Conservation (phyloP, 2,797 vertebrate genomes). For the Lagodon rhomboides region DNA sequence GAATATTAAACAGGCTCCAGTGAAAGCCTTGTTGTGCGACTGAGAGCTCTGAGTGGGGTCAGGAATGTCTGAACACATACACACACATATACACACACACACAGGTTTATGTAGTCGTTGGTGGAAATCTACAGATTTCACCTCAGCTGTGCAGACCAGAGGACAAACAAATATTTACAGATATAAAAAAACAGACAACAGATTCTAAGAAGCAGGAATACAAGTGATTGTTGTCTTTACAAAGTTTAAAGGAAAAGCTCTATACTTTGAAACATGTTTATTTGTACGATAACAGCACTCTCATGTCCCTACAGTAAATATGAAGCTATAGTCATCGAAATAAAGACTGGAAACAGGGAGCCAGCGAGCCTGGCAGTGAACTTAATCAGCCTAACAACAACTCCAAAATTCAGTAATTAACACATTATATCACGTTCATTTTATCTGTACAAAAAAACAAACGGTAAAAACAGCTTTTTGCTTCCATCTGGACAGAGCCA, state of each 20-base stretch:
- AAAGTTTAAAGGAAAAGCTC: too few species aligned
- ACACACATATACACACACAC: constrained; percentile 22
- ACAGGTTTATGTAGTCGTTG: constrained; percentile 18
- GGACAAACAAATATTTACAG: constrained; percentile 55
- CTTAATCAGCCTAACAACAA: too few species aligned
- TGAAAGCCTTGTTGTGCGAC: constrained; percentile 81
- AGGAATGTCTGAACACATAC: constrained; percentile 76
- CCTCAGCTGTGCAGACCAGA: constrained; percentile 6
- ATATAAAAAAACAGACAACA: constrained; percentile 12
- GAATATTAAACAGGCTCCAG: constrained; percentile 72
- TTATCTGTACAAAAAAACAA: not conserved
- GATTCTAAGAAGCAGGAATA: not conserved
- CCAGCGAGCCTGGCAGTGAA: too few species aligned
- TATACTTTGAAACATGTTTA: too few species aligned
- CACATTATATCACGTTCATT: too few species aligned
- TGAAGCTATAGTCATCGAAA: too few species aligned
- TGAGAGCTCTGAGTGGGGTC: constrained; percentile 75
- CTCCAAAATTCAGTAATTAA: too few species aligned
- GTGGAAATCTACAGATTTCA: constrained; percentile 40
- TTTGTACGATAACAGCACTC: too few species aligned
- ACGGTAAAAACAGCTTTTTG: too few species aligned
- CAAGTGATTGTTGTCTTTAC: not conserved
- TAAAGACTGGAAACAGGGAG: too few species aligned
- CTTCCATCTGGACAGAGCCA: too few species aligned
- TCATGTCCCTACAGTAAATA: too few species aligned